Evolutionary conservation across 1,140 invertebrate species (phyloP), one percentile per base, ranked within the genome.

Genomic region (Ostrea denselamellosa): DNA sequence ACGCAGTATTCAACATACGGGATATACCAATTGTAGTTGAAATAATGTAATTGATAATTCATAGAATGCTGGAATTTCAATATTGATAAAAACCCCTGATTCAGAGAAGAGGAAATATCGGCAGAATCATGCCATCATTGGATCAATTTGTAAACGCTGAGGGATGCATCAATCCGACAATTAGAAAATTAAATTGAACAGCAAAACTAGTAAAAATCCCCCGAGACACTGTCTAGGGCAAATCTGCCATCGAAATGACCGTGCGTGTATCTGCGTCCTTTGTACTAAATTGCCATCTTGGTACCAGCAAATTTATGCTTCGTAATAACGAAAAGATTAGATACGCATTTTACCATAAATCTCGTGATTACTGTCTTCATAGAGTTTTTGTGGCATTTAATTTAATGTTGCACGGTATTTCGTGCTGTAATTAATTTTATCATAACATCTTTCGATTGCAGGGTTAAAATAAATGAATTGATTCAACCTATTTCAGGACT

Each of bases 111-210:
- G 68, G 68, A 77, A 77, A 77, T 77, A 77, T 34, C 68, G 68
- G 25, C 25, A 77, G 12, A 28, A 77, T 77, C 28, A 25, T 14
- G 28, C 25, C 28, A 77, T 14, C 68, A 34, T 28, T 77, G 25
- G 68, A 77, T 77, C 68, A 77, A 77, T 77, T 34, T 25, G 22
- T 25, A 28, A 34, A 25, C 14, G 25, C 10, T 77, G 12, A 12
- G 28, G 25, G 68, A 28, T 12, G 28, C 25, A 8, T 3, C 68
- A 77, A 34, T 77, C 25, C 25, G 28, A 25, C 68, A 77, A 77
- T 77, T 77, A 77, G 28, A 77, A 77, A 77, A 77, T 77, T 77
- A 77, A 77, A 77, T 4, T 34, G 68, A 77, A 77, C 68, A 77
- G 68, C 68, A 77, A 71, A 44, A 10, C 68, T 77, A 77, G 3